Evolutionary conservation across 1,140 invertebrate genomes (phyloP), one percentile per base, ranked within the genome.

Genomic region (Reticulitermes speratus): DNA sequence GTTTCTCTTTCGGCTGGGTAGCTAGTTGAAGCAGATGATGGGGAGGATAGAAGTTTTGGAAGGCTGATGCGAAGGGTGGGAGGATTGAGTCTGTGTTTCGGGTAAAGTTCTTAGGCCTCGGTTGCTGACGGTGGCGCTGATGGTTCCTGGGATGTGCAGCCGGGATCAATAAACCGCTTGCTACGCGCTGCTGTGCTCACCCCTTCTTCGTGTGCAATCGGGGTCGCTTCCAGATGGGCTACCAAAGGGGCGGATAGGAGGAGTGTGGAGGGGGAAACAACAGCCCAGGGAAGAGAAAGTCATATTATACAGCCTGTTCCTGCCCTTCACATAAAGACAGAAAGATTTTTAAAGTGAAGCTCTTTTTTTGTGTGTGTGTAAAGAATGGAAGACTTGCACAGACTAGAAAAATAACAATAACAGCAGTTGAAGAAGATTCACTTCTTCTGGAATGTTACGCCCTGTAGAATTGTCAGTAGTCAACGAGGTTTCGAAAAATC

Each of bases 131-230:
- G 25, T 75, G 65, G 65, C 65, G 65, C 65, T 75, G 65, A 75
- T 55, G 52, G 52, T 55, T 55, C 7, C 52, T 1, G 52, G 52
- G 52, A 55, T 75, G 65, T 75, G 65, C 65, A n/a, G 8, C 25
- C 25, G n/a, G 65, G 65, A 75, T 75, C 65, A 75, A 75, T 75
- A 75, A 75, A 75, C 65, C 25, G 65, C 65, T 75, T 75, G 65
- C 65, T 75, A 8, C n/a, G n/a, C 52, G 14, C 19, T 55, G 16
- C 19, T 21, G 16, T 55, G 7, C n/a, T n/a, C n/a, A 8, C 25
- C 65, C n/a, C n/a, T n/a, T 59, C 55, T 19, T 23, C 55, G 55
- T 23, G 21, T 23, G 21, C 25, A n/a, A 75, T 75, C 8, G 65
- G 65, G 65, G 65, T 30, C n/a, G 65, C n/a, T 75, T 25, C 25